phyloP scores from a whole-genome alignment of 2,113 vertebrate species.

The Cyanoramphus novaezelandiae region DNA sequence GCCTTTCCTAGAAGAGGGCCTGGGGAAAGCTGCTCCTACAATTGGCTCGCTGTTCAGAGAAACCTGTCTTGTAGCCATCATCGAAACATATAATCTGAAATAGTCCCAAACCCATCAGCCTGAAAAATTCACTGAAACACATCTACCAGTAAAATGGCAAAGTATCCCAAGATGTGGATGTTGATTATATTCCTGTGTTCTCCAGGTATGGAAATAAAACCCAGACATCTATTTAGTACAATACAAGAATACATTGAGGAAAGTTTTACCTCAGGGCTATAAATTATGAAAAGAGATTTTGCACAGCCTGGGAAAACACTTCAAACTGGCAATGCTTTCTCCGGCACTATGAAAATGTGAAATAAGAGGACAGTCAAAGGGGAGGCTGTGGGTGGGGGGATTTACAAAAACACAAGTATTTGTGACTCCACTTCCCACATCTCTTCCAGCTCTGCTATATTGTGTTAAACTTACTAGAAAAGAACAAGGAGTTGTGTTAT shows the following conservation, averaged over 20 bases:
- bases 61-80: neutral
- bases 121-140: neutral
- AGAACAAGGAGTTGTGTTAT: neutral
- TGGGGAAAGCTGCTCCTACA: neutral
- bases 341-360: rapidly evolving
- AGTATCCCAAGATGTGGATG: neutral
- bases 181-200: neutral
- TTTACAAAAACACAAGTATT: neutral
- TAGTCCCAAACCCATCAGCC: neutral
- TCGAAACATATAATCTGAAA: neutral
- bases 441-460: neutral
- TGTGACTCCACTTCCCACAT: neutral
- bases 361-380: neutral
- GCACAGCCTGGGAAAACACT: neutral
- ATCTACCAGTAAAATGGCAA: neutral
- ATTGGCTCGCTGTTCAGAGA: neutral
- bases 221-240: neutral
- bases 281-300: neutral
- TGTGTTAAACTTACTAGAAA: neutral
- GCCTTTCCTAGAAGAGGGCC: neutral
- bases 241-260: neutral
- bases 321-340: neutral
- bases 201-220: neutral
- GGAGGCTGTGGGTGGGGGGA: rapidly evolving
- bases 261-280: neutral